Evolutionary conservation across 2,888 invertebrate genomes (phyloP).

Genomic region (Andrena haemorrhoa): DNA sequence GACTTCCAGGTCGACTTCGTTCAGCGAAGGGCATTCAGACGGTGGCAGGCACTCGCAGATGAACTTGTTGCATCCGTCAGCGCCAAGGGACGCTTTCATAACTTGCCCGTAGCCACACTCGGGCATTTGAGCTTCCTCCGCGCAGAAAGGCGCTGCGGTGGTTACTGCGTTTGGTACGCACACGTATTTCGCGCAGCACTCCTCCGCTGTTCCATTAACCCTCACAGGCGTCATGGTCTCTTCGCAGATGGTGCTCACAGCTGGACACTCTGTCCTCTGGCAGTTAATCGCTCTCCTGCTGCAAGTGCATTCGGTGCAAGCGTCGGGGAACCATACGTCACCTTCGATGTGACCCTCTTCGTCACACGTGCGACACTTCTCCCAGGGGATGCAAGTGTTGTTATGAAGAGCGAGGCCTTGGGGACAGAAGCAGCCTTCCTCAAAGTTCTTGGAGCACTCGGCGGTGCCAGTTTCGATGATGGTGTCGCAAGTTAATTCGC

Average conservation of each 20-base stretch:
- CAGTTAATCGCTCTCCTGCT: slow-evolving; percentile 87
- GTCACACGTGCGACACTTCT: slow-evolving; percentile 91
- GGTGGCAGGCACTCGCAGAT: slow-evolving; percentile 92
- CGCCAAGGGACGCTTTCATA: slow-evolving; percentile 88
- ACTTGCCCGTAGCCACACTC: slow-evolving; percentile 90
- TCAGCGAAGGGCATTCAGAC: slow-evolving; percentile 87
- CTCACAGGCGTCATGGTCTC: slow-evolving; percentile 87
- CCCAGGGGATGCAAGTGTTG: slow-evolving; percentile 90
- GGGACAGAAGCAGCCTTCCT: slow-evolving; percentile 95
- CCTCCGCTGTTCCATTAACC: slow-evolving; percentile 86
- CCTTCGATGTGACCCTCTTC: slow-evolving; percentile 89
- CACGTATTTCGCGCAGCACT: slow-evolving; percentile 90
- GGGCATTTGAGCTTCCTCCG: slow-evolving; percentile 88
- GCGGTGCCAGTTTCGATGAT: slow-evolving; percentile 84
- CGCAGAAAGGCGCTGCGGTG: slow-evolving; percentile 86
- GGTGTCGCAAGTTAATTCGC: slow-evolving; percentile 89
- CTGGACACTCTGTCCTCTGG: slow-evolving; percentile 87
- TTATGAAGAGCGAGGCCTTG: slow-evolving; percentile 89
- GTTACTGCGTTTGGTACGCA: slow-evolving; percentile 88
- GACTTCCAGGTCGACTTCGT: slow-evolving; percentile 84
- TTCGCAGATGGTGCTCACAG: slow-evolving; percentile 87
- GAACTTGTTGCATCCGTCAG: slow-evolving; percentile 90
- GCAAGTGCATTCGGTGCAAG: slow-evolving; percentile 91
- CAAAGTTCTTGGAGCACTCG: slow-evolving; percentile 85
- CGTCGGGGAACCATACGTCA: slow-evolving; percentile 89